These are phyloP conservation scores for Trissoscelio sp. DNA, from an alignment of 2,888 invertebrate genomes.

Conservation along the genomic window DNA sequence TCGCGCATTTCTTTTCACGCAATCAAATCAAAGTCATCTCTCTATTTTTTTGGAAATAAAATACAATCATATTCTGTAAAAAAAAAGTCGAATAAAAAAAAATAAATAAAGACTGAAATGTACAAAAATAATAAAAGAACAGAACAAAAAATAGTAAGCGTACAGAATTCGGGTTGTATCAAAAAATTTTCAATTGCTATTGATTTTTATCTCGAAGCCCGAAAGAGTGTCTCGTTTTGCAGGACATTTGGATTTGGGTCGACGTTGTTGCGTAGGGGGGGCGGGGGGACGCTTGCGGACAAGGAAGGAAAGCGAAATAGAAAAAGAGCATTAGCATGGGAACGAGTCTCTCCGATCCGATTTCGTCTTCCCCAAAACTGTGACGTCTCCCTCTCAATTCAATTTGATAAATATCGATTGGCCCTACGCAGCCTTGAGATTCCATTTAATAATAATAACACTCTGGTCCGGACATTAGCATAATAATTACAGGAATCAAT, in stretches of 20 bases:
- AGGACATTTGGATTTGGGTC: conserved; percentile 67
- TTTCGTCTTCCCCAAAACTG: conserved; percentile 65
- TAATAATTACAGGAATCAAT: conserved; percentile 80
- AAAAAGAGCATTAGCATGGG: conserved; percentile 73
- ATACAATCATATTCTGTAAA: too few species aligned
- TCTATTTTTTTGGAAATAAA: too few species aligned
- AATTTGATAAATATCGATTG: conserved; percentile 80
- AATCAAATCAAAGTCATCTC: too few species aligned
- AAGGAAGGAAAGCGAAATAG: conserved; percentile 57
- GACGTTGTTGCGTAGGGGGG: conserved; percentile 45
- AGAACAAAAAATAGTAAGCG: too few species aligned
- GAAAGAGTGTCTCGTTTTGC: conserved; percentile 54
- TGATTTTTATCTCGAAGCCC: conserved; percentile 52
- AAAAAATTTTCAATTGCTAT: conserved; percentile 32
- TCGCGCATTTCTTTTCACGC: too few species aligned
- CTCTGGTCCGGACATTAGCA: conserved; percentile 78
- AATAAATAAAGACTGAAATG: too few species aligned
- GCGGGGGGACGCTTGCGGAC: conserved; percentile 33
- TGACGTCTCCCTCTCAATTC: conserved; percentile 71
- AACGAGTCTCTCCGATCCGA: conserved; percentile 72
- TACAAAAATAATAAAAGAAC: too few species aligned
- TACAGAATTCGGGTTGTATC: too few species aligned
- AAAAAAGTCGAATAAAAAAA: too few species aligned
- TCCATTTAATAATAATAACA: conserved; percentile 79
- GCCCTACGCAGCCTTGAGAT: conserved; percentile 76